Evolutionary conservation across 2,888 invertebrate species (phyloP).

Genomic region (Pomacea canaliculata): DNA sequence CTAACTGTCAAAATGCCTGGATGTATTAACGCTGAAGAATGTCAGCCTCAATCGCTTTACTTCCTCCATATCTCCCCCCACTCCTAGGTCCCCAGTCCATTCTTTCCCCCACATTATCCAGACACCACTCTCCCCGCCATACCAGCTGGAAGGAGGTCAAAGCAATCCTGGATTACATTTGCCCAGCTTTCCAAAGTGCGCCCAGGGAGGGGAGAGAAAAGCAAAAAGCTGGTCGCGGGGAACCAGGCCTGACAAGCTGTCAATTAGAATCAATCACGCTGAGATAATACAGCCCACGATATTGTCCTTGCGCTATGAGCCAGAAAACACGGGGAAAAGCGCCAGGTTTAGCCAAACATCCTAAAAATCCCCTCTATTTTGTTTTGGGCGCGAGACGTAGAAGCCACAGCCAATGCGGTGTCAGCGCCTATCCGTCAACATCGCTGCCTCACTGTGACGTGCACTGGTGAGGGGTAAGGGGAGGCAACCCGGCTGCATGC

Average conservation of each 20-base stretch:
- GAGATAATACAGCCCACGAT: slow-evolving; percentile 32
- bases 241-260: slow-evolving; percentile 27
- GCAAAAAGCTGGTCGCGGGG: slow-evolving; percentile 18
- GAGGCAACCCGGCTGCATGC: too few relatives aligned
- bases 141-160: background rate
- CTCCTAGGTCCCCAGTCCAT: too few relatives aligned
- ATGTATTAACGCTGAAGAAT: too few relatives aligned
- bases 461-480: too few relatives aligned
- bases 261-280: slow-evolving; percentile 35
- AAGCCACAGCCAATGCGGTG: slow-evolving; percentile 10
- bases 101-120: too few relatives aligned
- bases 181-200: slow-evolving; percentile 14
- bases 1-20: too few relatives aligned
- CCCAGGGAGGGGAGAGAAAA: slow-evolving; percentile 11
- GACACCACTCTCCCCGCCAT: too few relatives aligned
- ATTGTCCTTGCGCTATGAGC: slow-evolving; percentile 27
- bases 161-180: slow-evolving; percentile 27
- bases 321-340: slow-evolving; percentile 21
- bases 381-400: slow-evolving; percentile 20
- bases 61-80: too few relatives aligned
- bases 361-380: slow-evolving; percentile 21
- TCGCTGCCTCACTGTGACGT: background rate
- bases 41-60: too few relatives aligned
- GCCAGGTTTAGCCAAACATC: slow-evolving; percentile 28
- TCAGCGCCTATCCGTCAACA: slow-evolving; percentile 24